Percentiles rank a stretch among this genome's conserved stretches.
Conservation (phyloP, 2,797 vertebrate genomes). For the Geotria australis region DNA sequence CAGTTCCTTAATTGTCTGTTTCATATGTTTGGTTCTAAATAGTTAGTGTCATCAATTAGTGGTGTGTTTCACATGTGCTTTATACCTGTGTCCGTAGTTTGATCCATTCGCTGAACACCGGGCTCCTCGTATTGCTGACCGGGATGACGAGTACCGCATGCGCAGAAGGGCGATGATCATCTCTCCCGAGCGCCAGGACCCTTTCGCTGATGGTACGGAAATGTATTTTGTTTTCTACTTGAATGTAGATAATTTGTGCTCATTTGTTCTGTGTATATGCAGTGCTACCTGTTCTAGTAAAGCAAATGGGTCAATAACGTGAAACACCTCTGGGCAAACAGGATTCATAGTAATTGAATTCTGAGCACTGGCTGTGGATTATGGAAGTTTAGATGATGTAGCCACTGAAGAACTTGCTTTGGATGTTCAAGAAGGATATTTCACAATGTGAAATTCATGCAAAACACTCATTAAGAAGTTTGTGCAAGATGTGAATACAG, state of each 20-base stretch:
- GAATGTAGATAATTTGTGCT: slow-evolving; percentile 11
- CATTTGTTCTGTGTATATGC: slow-evolving; percentile 12
- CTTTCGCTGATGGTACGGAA: slow-evolving; percentile 80
- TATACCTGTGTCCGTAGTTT: slow-evolving; percentile 22
- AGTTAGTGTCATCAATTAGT: background rate
- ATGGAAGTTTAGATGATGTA: no score
- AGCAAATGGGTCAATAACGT: no score
- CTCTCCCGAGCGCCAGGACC: slow-evolving; percentile 89
- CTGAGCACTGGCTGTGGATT: no score
- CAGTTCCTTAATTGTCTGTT: background rate
- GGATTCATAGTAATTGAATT: no score
- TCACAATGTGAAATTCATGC: no score
- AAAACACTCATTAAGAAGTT: no score
- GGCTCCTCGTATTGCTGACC: slow-evolving; percentile 74
- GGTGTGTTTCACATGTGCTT: background rate
- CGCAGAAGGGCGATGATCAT: slow-evolving; percentile 92
- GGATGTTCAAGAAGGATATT: no score
- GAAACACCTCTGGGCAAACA: no score
- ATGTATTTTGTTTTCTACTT: slow-evolving; percentile 19
- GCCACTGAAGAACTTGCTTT: no score
- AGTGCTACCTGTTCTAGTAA: slow-evolving; percentile 4
- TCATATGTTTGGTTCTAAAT: background rate
- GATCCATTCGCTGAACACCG: slow-evolving; percentile 94
- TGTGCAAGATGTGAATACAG: no score
- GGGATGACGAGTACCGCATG: slow-evolving; percentile 92